phyloP scores from a whole-genome alignment of 2,797 vertebrate species.

The Lophotriccus pileatus region DNA sequence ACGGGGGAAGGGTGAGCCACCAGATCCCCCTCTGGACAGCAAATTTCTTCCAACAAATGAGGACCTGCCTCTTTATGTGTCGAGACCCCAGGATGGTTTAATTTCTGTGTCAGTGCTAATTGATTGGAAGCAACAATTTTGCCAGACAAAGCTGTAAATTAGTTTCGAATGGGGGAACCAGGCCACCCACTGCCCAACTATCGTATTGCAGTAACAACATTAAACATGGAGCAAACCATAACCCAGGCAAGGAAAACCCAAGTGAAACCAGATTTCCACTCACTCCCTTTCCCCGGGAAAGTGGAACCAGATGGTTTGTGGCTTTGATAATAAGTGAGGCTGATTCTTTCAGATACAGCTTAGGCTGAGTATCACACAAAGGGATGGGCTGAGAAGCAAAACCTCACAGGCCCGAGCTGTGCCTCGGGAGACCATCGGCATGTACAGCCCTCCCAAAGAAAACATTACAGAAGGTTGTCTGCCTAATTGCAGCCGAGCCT shows the following conservation, averaged over 20 bases:
- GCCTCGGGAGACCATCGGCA: conserved; percentile 61
- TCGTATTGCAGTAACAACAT: conserved; percentile 72
- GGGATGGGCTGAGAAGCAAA: conserved; percentile 61
- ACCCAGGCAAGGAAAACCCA: conserved; percentile 65
- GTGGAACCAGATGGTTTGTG: conserved; percentile 76
- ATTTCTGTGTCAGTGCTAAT: conserved; percentile 70
- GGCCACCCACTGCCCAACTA: conserved; percentile 73
- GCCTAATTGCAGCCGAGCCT: neutral
- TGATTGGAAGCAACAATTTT: conserved; percentile 73
- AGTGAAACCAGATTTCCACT: conserved; percentile 75
- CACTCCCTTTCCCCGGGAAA: conserved; percentile 62
- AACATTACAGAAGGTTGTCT: neutral
- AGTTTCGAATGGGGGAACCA: conserved; percentile 71
- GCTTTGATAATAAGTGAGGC: conserved; percentile 72
- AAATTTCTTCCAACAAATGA: neutral
- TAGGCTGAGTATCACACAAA: conserved; percentile 39
- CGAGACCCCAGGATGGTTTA: conserved; percentile 36
- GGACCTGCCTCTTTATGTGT: neutral
- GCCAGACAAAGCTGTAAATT: conserved; percentile 75
- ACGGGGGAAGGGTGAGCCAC: neutral
- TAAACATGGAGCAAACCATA: conserved; percentile 67
- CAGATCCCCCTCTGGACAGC: neutral
- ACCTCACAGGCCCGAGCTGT: conserved; percentile 51
- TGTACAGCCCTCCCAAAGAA: conserved; percentile 23
- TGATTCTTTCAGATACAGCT: conserved; percentile 51